Evolutionary conservation across 2,888 invertebrate genomes (phyloP).

Genomic region (Quadriops clusia): DNA sequence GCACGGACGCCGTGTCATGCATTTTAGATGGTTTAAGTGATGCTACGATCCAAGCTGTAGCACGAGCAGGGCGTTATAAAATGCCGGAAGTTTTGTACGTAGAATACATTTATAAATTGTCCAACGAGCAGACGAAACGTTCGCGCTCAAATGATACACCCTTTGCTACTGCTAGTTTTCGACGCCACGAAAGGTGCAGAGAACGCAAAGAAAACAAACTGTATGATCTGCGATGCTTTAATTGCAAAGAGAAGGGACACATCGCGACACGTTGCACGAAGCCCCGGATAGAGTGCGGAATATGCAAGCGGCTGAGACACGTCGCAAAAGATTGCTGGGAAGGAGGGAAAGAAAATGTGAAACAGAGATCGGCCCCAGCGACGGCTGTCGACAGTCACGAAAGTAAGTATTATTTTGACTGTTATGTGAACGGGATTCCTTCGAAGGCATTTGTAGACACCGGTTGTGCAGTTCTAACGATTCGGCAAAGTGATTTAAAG

Average conservation of each 20-base stretch:
- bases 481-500: no score
- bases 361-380: not conserved
- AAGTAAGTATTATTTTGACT: conserved; percentile 6
- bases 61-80: conserved; percentile 11
- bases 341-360: conserved; percentile 3
- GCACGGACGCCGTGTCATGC: conserved; percentile 14
- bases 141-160: no score
- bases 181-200: no score
- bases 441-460: conserved; percentile 7
- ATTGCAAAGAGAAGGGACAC: not conserved
- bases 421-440: conserved; percentile 4
- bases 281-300: conserved; percentile 4
- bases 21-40: conserved; percentile 13
- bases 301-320: conserved; percentile 6
- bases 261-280: conserved; percentile 1
- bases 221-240: no score
- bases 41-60: conserved; percentile 10
- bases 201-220: no score
- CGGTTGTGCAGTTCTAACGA: no score
- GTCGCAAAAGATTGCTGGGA: conserved; percentile 2
- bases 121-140: no score
- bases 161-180: no score
- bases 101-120: conserved; percentile 9
- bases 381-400: conserved; percentile 4
- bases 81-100: conserved; percentile 9